Percentiles rank a stretch among this genome's conserved stretches.
Conservation (phyloP, 2,797 vertebrate genomes). For the Alauda arvensis region DNA sequence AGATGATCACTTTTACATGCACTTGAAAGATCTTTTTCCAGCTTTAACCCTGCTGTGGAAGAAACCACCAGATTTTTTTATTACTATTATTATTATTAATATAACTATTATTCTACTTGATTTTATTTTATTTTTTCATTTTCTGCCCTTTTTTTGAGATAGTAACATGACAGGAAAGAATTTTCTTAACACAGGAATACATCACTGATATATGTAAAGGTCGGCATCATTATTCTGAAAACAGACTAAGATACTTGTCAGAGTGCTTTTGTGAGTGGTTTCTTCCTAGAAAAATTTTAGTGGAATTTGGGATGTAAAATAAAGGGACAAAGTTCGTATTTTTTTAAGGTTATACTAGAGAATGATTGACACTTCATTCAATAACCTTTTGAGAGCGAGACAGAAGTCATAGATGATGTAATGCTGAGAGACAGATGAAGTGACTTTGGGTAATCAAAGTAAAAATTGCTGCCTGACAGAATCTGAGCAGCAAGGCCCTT, state of each 20-base stretch:
- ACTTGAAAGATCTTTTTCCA: background rate
- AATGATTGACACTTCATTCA: slow-evolving; percentile 23
- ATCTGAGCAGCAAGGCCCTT: slow-evolving; percentile 45
- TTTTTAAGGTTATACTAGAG: background rate
- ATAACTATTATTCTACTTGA: background rate
- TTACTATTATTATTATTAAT: background rate
- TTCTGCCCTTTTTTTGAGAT: background rate
- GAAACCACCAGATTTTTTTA: background rate
- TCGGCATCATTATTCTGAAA: background rate
- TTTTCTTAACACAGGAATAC: background rate
- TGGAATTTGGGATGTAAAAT: background rate
- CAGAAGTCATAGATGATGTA: slow-evolving; percentile 18
- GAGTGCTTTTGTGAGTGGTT: rapidly evolving
- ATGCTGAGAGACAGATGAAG: slow-evolving; percentile 61
- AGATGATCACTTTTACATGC: background rate
- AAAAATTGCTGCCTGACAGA: slow-evolving; percentile 62
- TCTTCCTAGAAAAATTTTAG: background rate
- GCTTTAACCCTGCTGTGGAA: background rate
- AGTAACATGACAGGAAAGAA: background rate
- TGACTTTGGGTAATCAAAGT: slow-evolving; percentile 62
- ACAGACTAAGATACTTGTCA: background rate
- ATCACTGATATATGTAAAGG: background rate
- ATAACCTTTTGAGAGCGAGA: slow-evolving; percentile 39
- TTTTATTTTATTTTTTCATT: background rate
- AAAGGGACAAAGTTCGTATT: background rate